Conservation (phyloP, 92 coral and sea anemone genomes). For the Pocillopora meandrina region DNA sequence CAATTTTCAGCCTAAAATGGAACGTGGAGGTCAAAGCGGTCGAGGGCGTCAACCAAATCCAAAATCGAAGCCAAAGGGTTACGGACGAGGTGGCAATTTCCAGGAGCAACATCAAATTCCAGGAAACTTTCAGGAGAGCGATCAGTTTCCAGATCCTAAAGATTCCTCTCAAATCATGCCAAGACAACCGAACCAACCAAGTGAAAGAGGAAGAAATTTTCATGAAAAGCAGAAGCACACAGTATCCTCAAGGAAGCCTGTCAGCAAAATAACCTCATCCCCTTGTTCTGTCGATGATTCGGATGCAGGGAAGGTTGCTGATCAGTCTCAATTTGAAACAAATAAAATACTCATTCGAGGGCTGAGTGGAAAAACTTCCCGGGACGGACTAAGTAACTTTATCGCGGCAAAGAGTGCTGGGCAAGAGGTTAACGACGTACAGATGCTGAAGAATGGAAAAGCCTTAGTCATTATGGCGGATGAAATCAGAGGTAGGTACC, state of each 20-base stretch:
- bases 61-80: too few relatives aligned
- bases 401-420: conserved; percentile 68
- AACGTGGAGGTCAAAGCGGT: neutral
- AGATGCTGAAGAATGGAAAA: conserved; percentile 38
- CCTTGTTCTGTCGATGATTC: neutral
- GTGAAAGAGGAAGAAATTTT: neutral
- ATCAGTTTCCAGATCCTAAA: neutral
- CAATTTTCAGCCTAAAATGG: neutral
- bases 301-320: neutral
- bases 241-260: too few relatives aligned
- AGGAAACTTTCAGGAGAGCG: neutral
- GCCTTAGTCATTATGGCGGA: conserved; percentile 50
- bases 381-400: conserved; percentile 54
- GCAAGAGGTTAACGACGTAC: conserved; percentile 44
- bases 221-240: too few relatives aligned
- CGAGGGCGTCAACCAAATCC: neutral
- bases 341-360: conserved; percentile 58
- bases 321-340: conserved; percentile 31
- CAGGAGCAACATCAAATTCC: neutral
- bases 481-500: conserved; percentile 11
- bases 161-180: neutral
- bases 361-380: conserved; percentile 55
- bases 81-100: neutral
- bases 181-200: neutral
- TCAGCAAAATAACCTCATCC: too few relatives aligned